Evolutionary conservation across 2,888 invertebrate species (phyloP).

Genomic region (Acrocera orbiculus): DNA sequence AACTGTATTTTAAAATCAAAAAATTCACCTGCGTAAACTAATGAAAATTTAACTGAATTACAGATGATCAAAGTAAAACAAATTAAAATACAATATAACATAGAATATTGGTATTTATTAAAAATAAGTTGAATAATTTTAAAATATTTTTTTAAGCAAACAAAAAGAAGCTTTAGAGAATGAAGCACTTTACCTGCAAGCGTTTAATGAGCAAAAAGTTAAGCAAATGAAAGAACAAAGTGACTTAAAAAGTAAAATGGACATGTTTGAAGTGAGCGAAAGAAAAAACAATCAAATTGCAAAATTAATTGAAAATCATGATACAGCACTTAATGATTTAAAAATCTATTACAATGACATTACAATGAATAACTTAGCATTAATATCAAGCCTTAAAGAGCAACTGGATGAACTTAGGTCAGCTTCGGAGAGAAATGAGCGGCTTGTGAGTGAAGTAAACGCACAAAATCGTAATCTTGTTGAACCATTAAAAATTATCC

Average conservation of each 20-base stretch:
- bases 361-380: constrained; percentile 75
- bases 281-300: constrained; percentile 76
- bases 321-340: constrained; percentile 70
- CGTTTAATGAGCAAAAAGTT: constrained; percentile 42
- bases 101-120: too few species aligned
- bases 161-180: constrained; percentile 45
- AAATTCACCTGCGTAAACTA: too few species aligned
- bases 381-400: constrained; percentile 79
- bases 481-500: constrained; percentile 54
- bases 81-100: too few species aligned
- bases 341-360: constrained; percentile 93
- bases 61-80: too few species aligned
- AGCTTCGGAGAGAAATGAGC: constrained; percentile 60
- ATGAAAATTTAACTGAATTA: too few species aligned
- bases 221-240: constrained; percentile 51
- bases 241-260: constrained; percentile 56
- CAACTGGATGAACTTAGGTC: constrained; percentile 60
- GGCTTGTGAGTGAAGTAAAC: constrained; percentile 36
- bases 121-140: too few species aligned
- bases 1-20: too few species aligned
- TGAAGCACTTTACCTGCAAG: constrained; percentile 45
- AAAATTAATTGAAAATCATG: constrained; percentile 64
- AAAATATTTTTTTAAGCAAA: constrained; percentile 29
- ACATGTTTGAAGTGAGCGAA: constrained; percentile 78
- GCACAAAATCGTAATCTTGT: constrained; percentile 55